Conservation (phyloP, 1,140 invertebrate genomes). For the Bradynema listronoti region DNA sequence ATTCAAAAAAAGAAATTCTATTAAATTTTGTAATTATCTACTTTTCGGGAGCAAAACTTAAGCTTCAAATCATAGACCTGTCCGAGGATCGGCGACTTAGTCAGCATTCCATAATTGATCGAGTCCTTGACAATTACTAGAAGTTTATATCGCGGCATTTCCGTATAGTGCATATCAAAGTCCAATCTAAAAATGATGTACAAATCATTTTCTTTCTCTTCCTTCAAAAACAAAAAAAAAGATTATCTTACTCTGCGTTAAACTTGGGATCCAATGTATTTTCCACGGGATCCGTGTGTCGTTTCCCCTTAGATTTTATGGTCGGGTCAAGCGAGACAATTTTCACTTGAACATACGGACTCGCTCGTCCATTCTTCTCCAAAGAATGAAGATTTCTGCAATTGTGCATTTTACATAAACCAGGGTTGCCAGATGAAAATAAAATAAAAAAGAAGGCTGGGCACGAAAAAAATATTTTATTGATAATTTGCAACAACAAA, state of each 20-base stretch:
- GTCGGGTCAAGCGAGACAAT: slow-evolving; percentile 23
- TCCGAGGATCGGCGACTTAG: slow-evolving; percentile 43
- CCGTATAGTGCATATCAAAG: slow-evolving; percentile 43
- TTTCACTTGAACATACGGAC: slow-evolving; percentile 39
- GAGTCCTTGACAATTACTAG: slow-evolving; percentile 48
- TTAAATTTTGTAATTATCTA: too few relatives aligned
- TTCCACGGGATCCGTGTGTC: slow-evolving; percentile 37
- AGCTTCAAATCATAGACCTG: slow-evolving; percentile 29
- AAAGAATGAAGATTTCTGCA: slow-evolving; percentile 34
- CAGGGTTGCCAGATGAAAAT: too few relatives aligned
- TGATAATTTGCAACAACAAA: too few relatives aligned
- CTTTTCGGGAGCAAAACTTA: too few relatives aligned
- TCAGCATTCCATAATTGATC: slow-evolving; percentile 46
- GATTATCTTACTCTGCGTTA: slow-evolving; percentile 35
- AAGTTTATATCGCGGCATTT: slow-evolving; percentile 45
- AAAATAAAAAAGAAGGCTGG: too few relatives aligned
- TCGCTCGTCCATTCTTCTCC: slow-evolving; percentile 31
- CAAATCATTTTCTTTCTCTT: neutral
- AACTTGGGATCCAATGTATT: slow-evolving; percentile 45
- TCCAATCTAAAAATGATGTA: slow-evolving; percentile 43
- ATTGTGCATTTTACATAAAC: too few relatives aligned
- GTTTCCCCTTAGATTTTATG: slow-evolving; percentile 22
- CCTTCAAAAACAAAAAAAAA: too few relatives aligned
- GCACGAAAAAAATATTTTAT: too few relatives aligned
- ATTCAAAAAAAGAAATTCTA: slow-evolving; percentile 14